Percentiles rank a stretch among this genome's conserved stretches.
These are phyloP conservation scores for Athene noctua DNA, from an alignment of 2,113 vertebrate species.

Conservation along the genomic window DNA sequence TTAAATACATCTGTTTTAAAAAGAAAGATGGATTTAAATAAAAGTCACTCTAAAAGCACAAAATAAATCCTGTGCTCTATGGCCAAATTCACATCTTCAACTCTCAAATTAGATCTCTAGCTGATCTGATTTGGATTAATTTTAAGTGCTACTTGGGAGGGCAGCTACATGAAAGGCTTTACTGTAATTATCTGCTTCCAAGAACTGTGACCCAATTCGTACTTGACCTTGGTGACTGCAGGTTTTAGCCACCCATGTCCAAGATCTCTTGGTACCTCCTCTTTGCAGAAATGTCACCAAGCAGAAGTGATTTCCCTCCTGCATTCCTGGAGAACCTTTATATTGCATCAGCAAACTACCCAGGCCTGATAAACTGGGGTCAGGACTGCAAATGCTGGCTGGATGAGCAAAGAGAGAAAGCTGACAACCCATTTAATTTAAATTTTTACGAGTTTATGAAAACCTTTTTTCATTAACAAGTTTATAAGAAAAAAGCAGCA, in stretches of 20 bases:
- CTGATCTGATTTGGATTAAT: not conserved
- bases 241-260: not conserved
- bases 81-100: not conserved
- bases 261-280: not conserved
- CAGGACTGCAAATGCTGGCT: not conserved
- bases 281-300: not conserved
- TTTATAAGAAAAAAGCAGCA: not conserved
- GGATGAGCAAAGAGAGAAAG: not conserved
- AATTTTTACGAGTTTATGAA: not conserved
- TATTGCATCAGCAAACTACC: not conserved
- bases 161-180: not conserved
- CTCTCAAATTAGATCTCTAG: not conserved
- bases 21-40: not conserved
- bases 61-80: not conserved
- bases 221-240: not conserved
- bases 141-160: not conserved
- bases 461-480: not conserved
- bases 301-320: not conserved
- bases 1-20: not conserved
- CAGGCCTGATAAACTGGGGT: not conserved
- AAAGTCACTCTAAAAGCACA: not conserved
- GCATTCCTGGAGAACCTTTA: not conserved
- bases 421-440: not conserved
- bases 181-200: not conserved
- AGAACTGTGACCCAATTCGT: rapidly evolving